These are phyloP conservation scores for Cladopsammia gracilis DNA, from an alignment of 64 coral and sea anemone species.

Conservation along the genomic window DNA sequence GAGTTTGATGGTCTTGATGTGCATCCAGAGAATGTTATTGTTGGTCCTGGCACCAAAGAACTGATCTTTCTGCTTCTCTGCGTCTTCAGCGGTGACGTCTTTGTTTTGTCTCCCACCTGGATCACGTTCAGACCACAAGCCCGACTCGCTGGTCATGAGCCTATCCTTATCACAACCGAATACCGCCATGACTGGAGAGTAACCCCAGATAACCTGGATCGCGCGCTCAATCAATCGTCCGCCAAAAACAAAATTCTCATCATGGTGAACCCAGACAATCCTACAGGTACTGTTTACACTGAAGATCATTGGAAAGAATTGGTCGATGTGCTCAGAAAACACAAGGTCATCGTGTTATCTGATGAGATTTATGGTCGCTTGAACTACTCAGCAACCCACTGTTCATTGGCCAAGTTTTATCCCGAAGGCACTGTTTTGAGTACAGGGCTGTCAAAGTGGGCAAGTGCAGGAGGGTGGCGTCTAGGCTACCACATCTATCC, in stretches of 20 bases:
- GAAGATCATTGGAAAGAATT: slow-evolving; percentile 38
- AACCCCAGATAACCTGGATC: slow-evolving; percentile 37
- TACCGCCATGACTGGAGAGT: slow-evolving; percentile 52
- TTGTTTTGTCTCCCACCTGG: slow-evolving; percentile 58
- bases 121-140: slow-evolving; percentile 34
- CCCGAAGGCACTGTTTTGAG: slow-evolving; percentile 50
- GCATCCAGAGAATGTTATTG: slow-evolving; percentile 37
- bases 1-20: slow-evolving; percentile 60
- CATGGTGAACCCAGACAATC: slow-evolving; percentile 60
- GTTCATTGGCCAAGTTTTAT: slow-evolving; percentile 51
- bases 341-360: slow-evolving; percentile 42
- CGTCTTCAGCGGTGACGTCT: slow-evolving; percentile 58
- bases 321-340: slow-evolving; percentile 22
- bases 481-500: slow-evolving; percentile 69
- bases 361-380: slow-evolving; percentile 70
- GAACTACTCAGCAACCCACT: slow-evolving; percentile 19
- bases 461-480: slow-evolving; percentile 52
- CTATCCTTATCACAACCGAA: slow-evolving; percentile 45
- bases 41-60: slow-evolving; percentile 67
- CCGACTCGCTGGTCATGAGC: slow-evolving; percentile 17
- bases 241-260: slow-evolving; percentile 41
- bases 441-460: slow-evolving; percentile 63
- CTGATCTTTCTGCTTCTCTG: slow-evolving; percentile 31
- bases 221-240: slow-evolving; percentile 1
- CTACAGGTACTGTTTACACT: slow-evolving; percentile 52